Conservation (phyloP, 2,113 vertebrate species). For the Tautogolabrus adspersus region DNA sequence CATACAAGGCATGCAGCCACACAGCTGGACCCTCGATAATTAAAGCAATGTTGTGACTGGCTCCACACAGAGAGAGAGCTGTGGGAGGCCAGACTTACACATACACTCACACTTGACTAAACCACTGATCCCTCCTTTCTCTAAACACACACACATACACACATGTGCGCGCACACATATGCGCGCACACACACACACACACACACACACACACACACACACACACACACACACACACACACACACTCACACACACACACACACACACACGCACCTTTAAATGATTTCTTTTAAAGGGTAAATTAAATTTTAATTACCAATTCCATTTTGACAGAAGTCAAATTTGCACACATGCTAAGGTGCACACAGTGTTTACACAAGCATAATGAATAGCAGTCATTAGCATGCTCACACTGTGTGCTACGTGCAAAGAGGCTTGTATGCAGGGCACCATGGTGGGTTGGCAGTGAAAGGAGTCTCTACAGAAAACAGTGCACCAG, state of each 20-base stretch:
- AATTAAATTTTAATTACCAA: conserved; percentile 27
- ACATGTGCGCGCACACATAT: too few relatives aligned
- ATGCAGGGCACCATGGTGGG: conserved; percentile 27
- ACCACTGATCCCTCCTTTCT: conserved; percentile 39
- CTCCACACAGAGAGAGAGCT: conserved; percentile 50
- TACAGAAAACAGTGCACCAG: conserved; percentile 28
- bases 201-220: too few relatives aligned
- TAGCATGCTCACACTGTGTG: conserved; percentile 41
- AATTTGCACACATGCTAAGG: neutral
- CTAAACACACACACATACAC: conserved; percentile 15
- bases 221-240: too few relatives aligned
- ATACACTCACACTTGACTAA: conserved; percentile 28
- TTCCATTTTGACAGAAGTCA: neutral
- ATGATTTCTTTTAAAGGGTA: conserved; percentile 11
- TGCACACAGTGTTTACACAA: conserved; percentile 39
- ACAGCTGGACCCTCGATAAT: conserved; percentile 65
- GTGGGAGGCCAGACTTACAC: conserved; percentile 61
- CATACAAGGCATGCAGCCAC: conserved; percentile 54
- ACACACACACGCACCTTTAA: neutral
- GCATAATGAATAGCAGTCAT: conserved; percentile 35
- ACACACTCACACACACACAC: too few relatives aligned
- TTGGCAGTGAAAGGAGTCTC: conserved; percentile 50
- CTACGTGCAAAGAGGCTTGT: conserved; percentile 25
- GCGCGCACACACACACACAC: too few relatives aligned
- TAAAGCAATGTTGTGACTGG: conserved; percentile 71